Evolutionary conservation across 2,113 vertebrate species (phyloP).

Genomic region (Odocoileus hemionus): DNA sequence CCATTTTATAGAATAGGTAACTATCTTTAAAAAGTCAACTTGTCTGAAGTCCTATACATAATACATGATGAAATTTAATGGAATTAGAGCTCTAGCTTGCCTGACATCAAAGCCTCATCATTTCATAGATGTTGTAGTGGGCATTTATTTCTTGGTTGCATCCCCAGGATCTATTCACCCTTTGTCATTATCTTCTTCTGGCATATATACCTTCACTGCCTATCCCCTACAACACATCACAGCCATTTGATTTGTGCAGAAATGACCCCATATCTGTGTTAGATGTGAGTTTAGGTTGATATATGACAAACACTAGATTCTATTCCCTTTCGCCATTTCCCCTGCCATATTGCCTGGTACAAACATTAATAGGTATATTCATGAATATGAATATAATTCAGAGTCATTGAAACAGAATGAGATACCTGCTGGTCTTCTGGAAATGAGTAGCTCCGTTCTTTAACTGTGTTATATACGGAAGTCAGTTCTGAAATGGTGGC

Average conservation of each 20-base stretch:
- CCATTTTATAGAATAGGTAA: neutral
- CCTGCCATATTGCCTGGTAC: neutral
- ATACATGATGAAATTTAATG: neutral
- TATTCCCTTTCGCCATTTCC: neutral
- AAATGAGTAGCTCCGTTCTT: neutral
- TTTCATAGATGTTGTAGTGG: neutral
- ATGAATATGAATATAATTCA: neutral
- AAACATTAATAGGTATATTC: neutral
- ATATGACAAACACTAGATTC: neutral
- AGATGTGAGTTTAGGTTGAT: neutral
- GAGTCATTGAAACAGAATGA: neutral
- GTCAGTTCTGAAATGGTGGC: neutral
- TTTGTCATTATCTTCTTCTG: neutral
- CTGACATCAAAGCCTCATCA: neutral
- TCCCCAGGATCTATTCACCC: neutral
- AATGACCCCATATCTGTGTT: neutral
- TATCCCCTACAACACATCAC: neutral
- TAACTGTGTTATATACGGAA: neutral
- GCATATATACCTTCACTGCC: neutral
- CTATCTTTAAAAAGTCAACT: neutral
- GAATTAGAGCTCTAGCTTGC: neutral
- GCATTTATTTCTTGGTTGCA: neutral
- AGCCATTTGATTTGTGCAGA: neutral
- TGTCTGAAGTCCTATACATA: neutral
- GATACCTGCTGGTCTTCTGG: neutral